phyloP scores from a whole-genome alignment of 2,888 invertebrate species.

The Pseudanteris insignis region DNA sequence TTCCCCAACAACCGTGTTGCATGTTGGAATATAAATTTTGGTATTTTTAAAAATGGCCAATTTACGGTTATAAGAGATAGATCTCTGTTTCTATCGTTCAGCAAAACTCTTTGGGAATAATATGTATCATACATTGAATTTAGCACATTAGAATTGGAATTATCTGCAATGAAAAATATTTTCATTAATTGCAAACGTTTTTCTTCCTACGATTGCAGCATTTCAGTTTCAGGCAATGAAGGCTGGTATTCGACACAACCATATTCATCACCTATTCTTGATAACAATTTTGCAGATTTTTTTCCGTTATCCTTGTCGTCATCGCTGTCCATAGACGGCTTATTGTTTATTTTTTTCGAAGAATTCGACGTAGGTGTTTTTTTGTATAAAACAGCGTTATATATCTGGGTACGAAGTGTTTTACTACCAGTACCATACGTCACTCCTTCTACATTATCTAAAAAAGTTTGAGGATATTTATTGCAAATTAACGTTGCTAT shows the following conservation, averaged over 20 bases:
- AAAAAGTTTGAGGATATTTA: conserved; percentile 18
- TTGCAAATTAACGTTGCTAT: conserved; percentile 20
- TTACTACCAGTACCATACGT: conserved; percentile 12
- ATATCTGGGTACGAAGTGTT: conserved; percentile 8
- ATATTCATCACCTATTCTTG: not conserved
- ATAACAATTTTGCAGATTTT: too few relatives aligned
- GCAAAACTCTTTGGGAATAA: conserved; percentile 6
- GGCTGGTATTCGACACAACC: not conserved
- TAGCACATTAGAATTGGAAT: not conserved
- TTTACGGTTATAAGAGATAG: not conserved
- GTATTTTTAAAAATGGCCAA: conserved; percentile 29
- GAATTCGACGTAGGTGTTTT: too few relatives aligned
- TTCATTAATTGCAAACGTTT: conserved; percentile 5
- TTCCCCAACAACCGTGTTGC: conserved; percentile 15
- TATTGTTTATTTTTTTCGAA: not conserved
- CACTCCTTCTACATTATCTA: conserved; percentile 2
- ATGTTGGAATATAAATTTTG: conserved; percentile 19
- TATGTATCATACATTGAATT: conserved; percentile 23
- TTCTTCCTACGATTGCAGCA: conserved; percentile 7
- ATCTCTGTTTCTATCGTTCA: conserved; percentile 9
- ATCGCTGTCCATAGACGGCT: not conserved
- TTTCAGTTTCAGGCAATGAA: conserved; percentile 5
- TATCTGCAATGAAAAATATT: not conserved
- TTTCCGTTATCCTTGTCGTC: not conserved
- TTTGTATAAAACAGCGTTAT: conserved; percentile 16